These are phyloP conservation scores for Drosophila mulleri DNA, from an alignment of 2,888 invertebrate genomes.

Conservation along the genomic window DNA sequence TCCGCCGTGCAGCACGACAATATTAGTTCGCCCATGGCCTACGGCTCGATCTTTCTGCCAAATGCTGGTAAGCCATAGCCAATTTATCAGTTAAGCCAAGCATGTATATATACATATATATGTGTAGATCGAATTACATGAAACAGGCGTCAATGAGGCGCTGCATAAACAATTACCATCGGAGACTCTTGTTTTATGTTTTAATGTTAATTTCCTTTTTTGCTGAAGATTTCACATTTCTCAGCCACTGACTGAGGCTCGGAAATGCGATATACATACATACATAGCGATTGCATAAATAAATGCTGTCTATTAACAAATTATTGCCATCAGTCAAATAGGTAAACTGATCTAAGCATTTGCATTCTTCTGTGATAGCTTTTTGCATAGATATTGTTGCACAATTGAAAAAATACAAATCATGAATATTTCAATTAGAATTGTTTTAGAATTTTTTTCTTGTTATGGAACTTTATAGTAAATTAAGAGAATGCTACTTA, in stretches of 20 bases:
- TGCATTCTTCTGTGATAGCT: neutral
- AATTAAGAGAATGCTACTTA: neutral
- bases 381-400: neutral
- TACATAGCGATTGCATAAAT: neutral
- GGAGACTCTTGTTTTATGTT: constrained; percentile 37
- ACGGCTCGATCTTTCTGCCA: constrained; percentile 82
- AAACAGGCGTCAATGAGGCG: constrained; percentile 76
- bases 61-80: constrained; percentile 79
- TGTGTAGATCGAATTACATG: constrained; percentile 56
- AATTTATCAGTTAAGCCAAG: constrained; percentile 48
- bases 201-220: constrained; percentile 39
- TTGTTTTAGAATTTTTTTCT: too few relatives aligned
- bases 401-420: too few relatives aligned
- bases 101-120: constrained; percentile 29
- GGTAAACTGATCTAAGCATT: constrained; percentile 4
- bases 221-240: constrained; percentile 78
- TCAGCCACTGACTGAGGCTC: constrained; percentile 49
- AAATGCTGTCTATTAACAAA: constrained; percentile 7
- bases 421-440: too few relatives aligned
- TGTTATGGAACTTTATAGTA: neutral
- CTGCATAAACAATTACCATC: constrained; percentile 74
- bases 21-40: constrained; percentile 82
- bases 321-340: neutral
- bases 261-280: constrained; percentile 7
- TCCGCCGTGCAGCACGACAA: constrained; percentile 83